A percentile compares a stretch with the other conserved stretches of the same genome.
These are phyloP conservation scores for Falco novaeseelandiae DNA, from an alignment of 2,797 vertebrate species.

Conservation along the genomic window DNA sequence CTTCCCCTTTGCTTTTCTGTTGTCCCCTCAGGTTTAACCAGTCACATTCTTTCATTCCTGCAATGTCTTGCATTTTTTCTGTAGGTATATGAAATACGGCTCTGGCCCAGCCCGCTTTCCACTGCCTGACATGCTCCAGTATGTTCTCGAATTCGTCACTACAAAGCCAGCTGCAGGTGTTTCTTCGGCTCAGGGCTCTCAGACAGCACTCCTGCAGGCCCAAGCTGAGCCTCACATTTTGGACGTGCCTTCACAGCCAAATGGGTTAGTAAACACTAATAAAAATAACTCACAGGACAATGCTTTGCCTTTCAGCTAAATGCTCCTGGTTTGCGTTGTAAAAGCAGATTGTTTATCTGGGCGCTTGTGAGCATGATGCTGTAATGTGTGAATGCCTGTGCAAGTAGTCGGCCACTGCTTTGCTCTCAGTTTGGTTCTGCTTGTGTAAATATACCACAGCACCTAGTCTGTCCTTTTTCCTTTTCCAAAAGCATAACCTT, in stretches of 20 bases:
- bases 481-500: neutral
- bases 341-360: neutral
- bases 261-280: constrained; percentile 71
- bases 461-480: neutral
- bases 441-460: neutral
- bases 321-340: neutral
- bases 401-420: neutral
- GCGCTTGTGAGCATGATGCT: neutral
- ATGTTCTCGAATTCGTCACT: constrained; percentile 89
- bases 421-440: neutral
- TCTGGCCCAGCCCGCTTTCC: constrained; percentile 89
- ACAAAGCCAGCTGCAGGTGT: constrained; percentile 77
- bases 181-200: constrained; percentile 55
- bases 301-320: neutral
- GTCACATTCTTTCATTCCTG: neutral
- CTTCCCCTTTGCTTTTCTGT: neutral
- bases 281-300: fast-evolving
- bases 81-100: constrained; percentile 91
- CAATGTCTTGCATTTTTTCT: neutral
- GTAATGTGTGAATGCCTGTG: neutral
- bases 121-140: constrained; percentile 92
- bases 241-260: constrained; percentile 65
- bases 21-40: neutral
- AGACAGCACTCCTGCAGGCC: neutral
- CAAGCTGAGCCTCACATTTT: neutral